Evolutionary conservation across 2,888 invertebrate genomes (phyloP).

Genomic region (Gastracanthus pulcherrimus): DNA sequence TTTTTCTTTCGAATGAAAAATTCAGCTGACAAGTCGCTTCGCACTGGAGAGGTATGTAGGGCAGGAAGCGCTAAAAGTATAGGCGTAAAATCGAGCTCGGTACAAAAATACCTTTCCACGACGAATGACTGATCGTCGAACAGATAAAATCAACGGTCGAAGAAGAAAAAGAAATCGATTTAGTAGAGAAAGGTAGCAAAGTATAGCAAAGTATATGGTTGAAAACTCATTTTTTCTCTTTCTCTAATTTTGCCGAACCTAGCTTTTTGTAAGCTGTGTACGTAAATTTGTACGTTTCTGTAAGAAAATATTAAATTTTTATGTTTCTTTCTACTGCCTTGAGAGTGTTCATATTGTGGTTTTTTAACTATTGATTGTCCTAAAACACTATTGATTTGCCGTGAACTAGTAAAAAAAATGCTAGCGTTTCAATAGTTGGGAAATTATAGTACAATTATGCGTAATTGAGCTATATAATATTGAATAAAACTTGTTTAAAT

Average conservation of each 20-base stretch:
- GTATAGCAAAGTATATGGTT: not conserved
- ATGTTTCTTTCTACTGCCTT: not conserved
- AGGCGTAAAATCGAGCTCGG: not conserved
- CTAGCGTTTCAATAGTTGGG: no score
- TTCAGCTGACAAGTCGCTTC: not conserved
- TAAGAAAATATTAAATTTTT: not conserved
- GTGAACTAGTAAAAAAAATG: not conserved
- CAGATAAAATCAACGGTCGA: not conserved
- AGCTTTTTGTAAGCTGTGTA: not conserved
- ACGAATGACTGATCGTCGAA: not conserved
- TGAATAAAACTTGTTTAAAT: no score
- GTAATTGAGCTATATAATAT: not conserved
- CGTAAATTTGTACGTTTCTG: not conserved
- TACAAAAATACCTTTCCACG: not conserved
- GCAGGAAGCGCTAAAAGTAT: not conserved
- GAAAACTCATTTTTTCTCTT: not conserved
- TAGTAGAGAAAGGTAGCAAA: not conserved
- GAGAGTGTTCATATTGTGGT: not conserved
- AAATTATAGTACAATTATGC: no score
- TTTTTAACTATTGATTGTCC: not conserved
- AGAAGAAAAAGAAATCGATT: not conserved
- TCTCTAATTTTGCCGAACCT: not conserved
- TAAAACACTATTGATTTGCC: not conserved
- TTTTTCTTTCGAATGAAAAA: conserved; percentile 3
- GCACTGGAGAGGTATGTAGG: not conserved